These are phyloP conservation scores for Melieria crassipennis DNA, from an alignment of 2,888 invertebrate genomes.

Conservation along the genomic window DNA sequence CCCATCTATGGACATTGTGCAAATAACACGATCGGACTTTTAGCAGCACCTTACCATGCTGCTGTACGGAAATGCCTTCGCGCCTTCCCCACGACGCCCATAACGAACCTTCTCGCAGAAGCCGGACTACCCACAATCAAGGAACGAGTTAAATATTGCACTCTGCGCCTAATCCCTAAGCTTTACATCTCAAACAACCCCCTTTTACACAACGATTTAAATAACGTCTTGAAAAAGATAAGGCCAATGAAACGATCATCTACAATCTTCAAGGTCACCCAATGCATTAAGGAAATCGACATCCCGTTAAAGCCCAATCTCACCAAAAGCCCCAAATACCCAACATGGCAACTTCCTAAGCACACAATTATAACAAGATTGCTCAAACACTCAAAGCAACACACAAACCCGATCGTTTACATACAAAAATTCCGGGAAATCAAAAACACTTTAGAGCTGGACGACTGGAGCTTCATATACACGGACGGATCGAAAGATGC, in stretches of 20 bases:
- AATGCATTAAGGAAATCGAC: background rate
- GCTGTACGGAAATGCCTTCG: background rate
- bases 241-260: background rate
- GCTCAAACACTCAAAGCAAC: background rate
- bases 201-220: constrained; percentile 1
- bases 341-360: background rate
- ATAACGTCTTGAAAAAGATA: background rate
- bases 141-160: background rate
- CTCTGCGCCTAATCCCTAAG: background rate
- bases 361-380: background rate
- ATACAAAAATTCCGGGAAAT: background rate
- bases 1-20: too few species aligned
- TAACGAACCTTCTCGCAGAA: background rate
- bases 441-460: background rate
- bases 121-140: background rate
- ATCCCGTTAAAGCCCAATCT: background rate
- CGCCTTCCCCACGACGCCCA: constrained; percentile 2
- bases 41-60: background rate
- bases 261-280: constrained; percentile 4
- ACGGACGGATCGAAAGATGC: background rate
- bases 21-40: background rate
- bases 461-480: constrained; percentile 1
- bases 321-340: background rate
- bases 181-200: constrained; percentile 4
- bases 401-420: background rate